These are phyloP conservation scores for Cetonia aurata DNA, from an alignment of 2,888 invertebrate species.

Conservation along the genomic window DNA sequence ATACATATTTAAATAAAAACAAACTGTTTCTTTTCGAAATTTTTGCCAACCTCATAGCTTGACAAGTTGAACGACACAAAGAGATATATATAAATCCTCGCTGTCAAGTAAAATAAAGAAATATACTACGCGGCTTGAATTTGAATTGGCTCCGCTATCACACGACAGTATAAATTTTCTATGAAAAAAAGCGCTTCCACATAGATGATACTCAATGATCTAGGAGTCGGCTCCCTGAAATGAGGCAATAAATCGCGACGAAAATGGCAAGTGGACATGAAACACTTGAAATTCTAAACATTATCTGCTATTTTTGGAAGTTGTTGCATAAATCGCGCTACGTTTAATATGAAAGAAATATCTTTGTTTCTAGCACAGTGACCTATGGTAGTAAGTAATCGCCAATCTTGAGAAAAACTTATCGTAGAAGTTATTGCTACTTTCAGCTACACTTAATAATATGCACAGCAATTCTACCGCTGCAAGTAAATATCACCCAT, in stretches of 20 bases:
- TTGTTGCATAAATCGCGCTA: conserved; percentile 16
- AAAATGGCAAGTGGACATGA: conserved; percentile 13
- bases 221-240: conserved; percentile 2
- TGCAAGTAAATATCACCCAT: too few relatives aligned
- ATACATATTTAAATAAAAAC: too few relatives aligned
- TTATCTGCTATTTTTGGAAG: conserved; percentile 13
- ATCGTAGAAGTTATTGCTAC: background rate
- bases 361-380: conserved; percentile 12
- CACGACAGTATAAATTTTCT: conserved; percentile 1
- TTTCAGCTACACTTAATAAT: background rate
- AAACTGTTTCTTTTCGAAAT: too few relatives aligned
- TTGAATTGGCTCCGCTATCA: conserved; percentile 3
- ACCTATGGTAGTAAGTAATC: background rate
- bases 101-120: background rate
- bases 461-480: background rate
- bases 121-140: background rate
- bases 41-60: too few relatives aligned
- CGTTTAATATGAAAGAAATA: conserved; percentile 14
- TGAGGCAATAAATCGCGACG: conserved; percentile 13
- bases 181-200: conserved; percentile 1
- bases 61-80: too few relatives aligned
- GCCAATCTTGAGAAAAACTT: background rate
- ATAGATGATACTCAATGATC: conserved; percentile 4
- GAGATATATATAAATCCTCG: too few relatives aligned
- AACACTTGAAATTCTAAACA: conserved; percentile 5